These are phyloP conservation scores for Python bivittatus DNA, from an alignment of 2,113 vertebrate genomes.

Conservation along the genomic window DNA sequence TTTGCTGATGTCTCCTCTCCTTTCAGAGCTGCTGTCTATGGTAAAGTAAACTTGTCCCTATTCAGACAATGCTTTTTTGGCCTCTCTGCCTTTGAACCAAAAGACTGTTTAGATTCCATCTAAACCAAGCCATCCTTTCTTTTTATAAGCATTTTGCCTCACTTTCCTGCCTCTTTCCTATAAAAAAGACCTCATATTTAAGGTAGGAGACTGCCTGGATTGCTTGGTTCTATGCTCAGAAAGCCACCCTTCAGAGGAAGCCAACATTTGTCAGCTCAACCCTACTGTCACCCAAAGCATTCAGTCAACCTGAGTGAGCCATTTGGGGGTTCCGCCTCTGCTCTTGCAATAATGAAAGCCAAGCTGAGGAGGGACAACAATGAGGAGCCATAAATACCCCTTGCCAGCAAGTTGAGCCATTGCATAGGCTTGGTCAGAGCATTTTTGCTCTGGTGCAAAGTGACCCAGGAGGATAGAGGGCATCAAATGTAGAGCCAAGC, in stretches of 20 bases:
- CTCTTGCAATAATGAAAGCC: neutral
- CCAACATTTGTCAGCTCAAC: neutral
- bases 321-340: neutral
- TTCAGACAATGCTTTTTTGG: neutral
- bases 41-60: neutral
- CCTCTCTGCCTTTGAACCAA: neutral
- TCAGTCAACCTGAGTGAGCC: neutral
- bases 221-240: neutral
- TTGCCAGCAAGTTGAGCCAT: neutral
- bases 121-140: neutral
- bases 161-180: neutral
- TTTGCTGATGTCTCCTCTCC: neutral
- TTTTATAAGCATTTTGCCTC: neutral
- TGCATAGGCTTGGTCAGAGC: neutral
- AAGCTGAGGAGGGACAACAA: neutral
- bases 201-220: neutral
- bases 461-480: neutral
- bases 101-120: neutral
- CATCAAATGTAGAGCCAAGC: neutral
- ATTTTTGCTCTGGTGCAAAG: constrained; percentile 1
- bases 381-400: neutral
- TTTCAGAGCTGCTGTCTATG: neutral
- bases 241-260: neutral
- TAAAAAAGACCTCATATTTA: neutral
- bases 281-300: neutral